Evolutionary conservation across 2,888 invertebrate species (phyloP).

Genomic region (Drosophila mettleri): DNA sequence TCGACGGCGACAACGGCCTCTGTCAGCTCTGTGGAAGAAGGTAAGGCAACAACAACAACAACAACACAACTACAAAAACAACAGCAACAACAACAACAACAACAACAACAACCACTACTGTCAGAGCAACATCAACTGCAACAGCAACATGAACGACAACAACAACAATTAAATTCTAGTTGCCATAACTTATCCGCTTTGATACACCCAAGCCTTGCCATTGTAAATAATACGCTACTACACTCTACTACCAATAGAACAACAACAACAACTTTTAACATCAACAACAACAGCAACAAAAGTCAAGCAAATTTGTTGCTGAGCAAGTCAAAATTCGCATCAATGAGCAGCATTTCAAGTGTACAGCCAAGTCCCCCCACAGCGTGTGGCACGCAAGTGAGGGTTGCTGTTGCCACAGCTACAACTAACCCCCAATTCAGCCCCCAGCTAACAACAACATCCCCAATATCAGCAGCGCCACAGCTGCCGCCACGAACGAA

Average conservation of each 20-base stretch:
- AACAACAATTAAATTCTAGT: slow-evolving; percentile 38
- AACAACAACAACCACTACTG: slow-evolving; percentile 51
- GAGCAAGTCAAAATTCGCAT: slow-evolving; percentile 67
- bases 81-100: slow-evolving; percentile 53
- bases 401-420: slow-evolving; percentile 57
- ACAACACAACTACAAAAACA: slow-evolving; percentile 58
- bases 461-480: slow-evolving; percentile 59
- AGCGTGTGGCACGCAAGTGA: slow-evolving; percentile 62
- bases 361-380: slow-evolving; percentile 65
- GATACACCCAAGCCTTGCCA: slow-evolving; percentile 41
- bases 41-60: slow-evolving; percentile 68
- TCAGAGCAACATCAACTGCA: slow-evolving; percentile 20
- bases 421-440: slow-evolving; percentile 43
- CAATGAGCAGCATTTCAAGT: slow-evolving; percentile 76
- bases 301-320: slow-evolving; percentile 48
- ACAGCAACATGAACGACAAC: slow-evolving; percentile 36
- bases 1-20: slow-evolving; percentile 71
- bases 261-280: slow-evolving; percentile 45
- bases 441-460: slow-evolving; percentile 15
- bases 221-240: slow-evolving; percentile 76
- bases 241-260: slow-evolving; percentile 51
- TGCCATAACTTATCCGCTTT: slow-evolving; percentile 30
- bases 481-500: slow-evolving; percentile 72
- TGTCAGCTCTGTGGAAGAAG: slow-evolving; percentile 78
- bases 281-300: slow-evolving; percentile 49